Base-by-base conservation (phyloP, 2,888 invertebrate species). In the Drosophila testacea region DNA sequence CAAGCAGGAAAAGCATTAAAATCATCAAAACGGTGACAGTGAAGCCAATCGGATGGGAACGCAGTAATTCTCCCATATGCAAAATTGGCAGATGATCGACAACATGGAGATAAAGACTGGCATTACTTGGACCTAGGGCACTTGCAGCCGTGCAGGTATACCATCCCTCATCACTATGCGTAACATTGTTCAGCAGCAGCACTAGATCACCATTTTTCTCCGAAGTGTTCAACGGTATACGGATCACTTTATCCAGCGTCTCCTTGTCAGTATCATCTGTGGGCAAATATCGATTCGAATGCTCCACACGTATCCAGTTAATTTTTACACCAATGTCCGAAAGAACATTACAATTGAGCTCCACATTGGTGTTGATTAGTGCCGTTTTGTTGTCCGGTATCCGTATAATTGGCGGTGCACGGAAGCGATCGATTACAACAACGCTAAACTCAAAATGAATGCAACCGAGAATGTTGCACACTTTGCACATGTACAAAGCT, bases 141-240 rank as follows among this genome's bases (percentile, higher is more conserved):
- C 98, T 99, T n/a, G 96, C 95, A 0, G 97, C 98, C 0, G 98
- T 94, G 91, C 99, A 99, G 0, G 98, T 97, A 90, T 99, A 99
- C 97, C 98, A 98, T 5, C 99, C 99, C 92, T 97, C 97, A 85
- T 98, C 96, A 27, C 96, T 95, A 75, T 96, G 94, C 0, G 97
- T 97, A 0, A 98, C 97, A 91, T 99, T 99, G 74, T 94, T 94
- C 50, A 99, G 93, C 44, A 95, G 94, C 51, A 98, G 93, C 39
- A 95, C 93, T 91, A 22, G 22, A 22, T 22, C 22, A 2, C 97
- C 96, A 4, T 73, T 54, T 55, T 90, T 85, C 32, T 54, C 0
- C 1, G 78, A 65, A 5, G 71, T 72, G n/a, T 82, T 87, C 67
- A 42, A 59, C 11, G 22, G 44, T 4, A 27, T 11, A 6, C 27